Percentiles rank a stretch among this genome's conserved stretches.
phyloP scores from a whole-genome alignment of 92 coral and sea anemone species.

The Scolanthus callimorphus region DNA sequence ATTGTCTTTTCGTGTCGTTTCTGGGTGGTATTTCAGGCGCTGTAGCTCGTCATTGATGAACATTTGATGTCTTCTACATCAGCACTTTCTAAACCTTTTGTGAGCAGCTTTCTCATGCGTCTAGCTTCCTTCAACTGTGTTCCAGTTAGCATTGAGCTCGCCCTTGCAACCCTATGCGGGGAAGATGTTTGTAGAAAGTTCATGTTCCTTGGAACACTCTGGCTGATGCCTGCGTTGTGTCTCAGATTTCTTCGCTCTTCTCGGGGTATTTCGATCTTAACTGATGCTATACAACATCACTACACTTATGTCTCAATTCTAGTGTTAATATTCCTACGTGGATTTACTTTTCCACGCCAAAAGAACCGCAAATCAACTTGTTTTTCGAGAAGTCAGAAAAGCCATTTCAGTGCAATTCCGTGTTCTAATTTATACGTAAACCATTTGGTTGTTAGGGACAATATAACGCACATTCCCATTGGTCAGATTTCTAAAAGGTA shows the following conservation, averaged over 20 bases:
- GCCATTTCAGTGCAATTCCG: slow-evolving; percentile 25
- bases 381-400: slow-evolving; percentile 17
- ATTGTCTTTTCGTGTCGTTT: slow-evolving; percentile 54
- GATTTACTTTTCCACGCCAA: too few species aligned
- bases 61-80: slow-evolving; percentile 63
- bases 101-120: slow-evolving; percentile 2
- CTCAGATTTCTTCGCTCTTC: too few species aligned
- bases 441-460: slow-evolving; percentile 1
- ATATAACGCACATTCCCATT: neutral
- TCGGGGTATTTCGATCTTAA: too few species aligned
- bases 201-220: too few species aligned
- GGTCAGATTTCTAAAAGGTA: neutral
- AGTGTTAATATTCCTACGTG: too few species aligned
- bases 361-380: too few species aligned
- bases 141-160: neutral
- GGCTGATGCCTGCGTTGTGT: too few species aligned
- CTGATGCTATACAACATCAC: too few species aligned
- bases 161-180: too few species aligned
- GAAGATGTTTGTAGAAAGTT: too few species aligned
- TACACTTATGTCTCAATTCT: too few species aligned
- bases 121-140: neutral
- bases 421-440: neutral
- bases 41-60: slow-evolving; percentile 67
- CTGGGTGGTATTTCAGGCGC: slow-evolving; percentile 51
- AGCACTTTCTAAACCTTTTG: slow-evolving; percentile 23